These are phyloP conservation scores for Allolobophora icterica DNA, from an alignment of 2,888 invertebrate genomes.

Conservation along the genomic window DNA sequence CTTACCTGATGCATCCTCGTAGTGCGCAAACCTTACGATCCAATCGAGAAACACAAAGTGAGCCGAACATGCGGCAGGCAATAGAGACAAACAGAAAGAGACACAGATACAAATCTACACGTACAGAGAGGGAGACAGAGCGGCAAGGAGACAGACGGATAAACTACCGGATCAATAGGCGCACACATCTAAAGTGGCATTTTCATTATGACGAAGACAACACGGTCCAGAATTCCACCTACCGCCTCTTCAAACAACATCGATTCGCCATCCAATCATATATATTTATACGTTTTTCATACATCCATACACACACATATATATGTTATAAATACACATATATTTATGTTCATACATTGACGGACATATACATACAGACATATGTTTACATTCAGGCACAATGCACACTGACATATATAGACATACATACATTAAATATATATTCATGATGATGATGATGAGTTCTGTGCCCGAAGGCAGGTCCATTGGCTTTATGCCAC, in stretches of 20 bases:
- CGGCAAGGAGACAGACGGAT: neutral
- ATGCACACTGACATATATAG: neutral
- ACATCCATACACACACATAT: too few species aligned
- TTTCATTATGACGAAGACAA: neutral
- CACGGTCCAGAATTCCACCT: neutral
- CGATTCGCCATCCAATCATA: neutral
- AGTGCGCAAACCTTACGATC: too few species aligned
- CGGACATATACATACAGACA: too few species aligned
- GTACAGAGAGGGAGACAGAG: neutral
- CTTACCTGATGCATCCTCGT: too few species aligned
- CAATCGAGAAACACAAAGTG: neutral
- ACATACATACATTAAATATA: conserved; percentile 32
- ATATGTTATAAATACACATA: too few species aligned
- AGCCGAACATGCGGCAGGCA: neutral
- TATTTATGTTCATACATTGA: too few species aligned
- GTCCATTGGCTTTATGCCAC: too few species aligned
- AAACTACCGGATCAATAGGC: neutral
- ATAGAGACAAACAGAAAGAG: neutral
- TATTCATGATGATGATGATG: too few species aligned
- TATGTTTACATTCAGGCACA: too few species aligned
- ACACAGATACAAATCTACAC: neutral
- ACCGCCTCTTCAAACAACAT: neutral
- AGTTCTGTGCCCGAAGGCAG: too few species aligned
- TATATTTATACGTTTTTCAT: too few species aligned
- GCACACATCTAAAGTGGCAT: neutral